Conservation (phyloP, 2,797 vertebrate genomes). For the Caiman crocodilus region DNA sequence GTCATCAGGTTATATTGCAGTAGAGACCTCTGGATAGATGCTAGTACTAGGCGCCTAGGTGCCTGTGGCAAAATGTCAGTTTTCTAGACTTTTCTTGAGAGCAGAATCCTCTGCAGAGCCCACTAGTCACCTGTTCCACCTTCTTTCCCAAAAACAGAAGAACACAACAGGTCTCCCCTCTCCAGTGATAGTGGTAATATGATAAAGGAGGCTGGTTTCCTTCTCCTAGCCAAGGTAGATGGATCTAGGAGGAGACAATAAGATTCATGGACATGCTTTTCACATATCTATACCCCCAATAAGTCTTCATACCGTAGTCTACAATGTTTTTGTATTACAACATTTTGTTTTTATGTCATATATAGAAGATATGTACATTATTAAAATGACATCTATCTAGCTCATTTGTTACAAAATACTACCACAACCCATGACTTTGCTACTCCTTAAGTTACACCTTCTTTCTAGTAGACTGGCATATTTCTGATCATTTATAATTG, state of each 20-base stretch:
- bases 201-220: no score
- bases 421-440: neutral
- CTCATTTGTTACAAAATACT: neutral
- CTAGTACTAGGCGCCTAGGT: no score
- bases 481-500: neutral
- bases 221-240: no score
- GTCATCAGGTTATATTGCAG: no score
- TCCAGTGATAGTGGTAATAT: no score
- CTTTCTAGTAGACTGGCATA: neutral
- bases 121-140: no score
- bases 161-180: no score
- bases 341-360: neutral
- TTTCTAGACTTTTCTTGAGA: no score
- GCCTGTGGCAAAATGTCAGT: no score
- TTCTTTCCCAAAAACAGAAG: no score
- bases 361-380: neutral
- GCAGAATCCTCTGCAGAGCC: no score
- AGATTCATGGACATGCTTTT: neutral
- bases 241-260: neutral
- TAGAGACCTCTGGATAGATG: no score
- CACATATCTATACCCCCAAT: neutral
- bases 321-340: neutral
- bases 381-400: conserved; percentile 22
- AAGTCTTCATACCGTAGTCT: neutral
- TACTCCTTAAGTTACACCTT: conserved; percentile 6